Evolutionary conservation across 2,888 invertebrate genomes (phyloP), one percentile per base, ranked within the genome.

Genomic region (Hipparchia sbordonii): DNA sequence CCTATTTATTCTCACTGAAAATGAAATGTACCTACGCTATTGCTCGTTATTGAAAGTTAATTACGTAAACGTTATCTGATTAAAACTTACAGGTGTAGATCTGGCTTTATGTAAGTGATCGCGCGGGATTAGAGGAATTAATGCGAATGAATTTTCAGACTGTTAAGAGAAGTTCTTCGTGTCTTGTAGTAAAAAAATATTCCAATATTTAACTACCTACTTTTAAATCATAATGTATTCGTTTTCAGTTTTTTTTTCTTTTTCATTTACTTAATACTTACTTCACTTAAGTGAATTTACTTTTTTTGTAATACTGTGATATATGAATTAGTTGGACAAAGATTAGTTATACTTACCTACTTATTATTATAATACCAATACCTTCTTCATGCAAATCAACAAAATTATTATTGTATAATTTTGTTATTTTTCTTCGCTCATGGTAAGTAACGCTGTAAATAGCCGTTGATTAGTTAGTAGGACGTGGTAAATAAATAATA

Each of bases 381-480:
- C 23, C 23, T 23, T 23, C 23, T 23, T 23, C 23, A 23, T 23
- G 65, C 10, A 51, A 46, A 33, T 65, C 39, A 12, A 23, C 23
- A 60, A 46, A n/a, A 54, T 60, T 33, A 33, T 39, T 59, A 61
- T 23, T 72, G 74, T 62, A 67, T 70, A 63, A 51, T 67, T 62
- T 54, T 51, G 70, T 56, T 67, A 72, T 72, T 67, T 75, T 57
- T 71, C 66, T 65, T 62, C 56, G 9, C 60, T 67, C 54, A 23
- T 72, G 61, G 70, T 54, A 71, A 63, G 61, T 67, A 71, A 75
- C 74, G 89, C 89, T 93, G 92, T 93, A 92, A 73, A 93, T 93
- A 92, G 87, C 88, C 85, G 92, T 93, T 93, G 86, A 91, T 85
- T 93, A 92, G 92, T 93, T 84, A 85, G 91, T 93, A 93, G 93